Conservation (phyloP, 2,797 vertebrate species). For the Borostomias antarcticus region DNA sequence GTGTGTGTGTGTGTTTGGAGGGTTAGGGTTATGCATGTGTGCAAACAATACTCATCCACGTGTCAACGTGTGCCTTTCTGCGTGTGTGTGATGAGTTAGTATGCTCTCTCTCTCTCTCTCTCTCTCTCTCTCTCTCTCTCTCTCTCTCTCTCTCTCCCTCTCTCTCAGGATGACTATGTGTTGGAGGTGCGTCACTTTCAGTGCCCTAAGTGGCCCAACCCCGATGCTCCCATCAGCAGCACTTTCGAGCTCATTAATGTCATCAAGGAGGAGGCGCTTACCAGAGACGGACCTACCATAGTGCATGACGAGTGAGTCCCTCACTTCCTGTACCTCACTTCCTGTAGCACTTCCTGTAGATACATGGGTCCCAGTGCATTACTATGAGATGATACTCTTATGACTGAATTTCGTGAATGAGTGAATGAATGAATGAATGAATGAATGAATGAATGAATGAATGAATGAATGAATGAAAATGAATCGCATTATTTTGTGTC, state of each 20-base stretch:
- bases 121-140: not conserved
- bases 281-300: constrained; percentile 90
- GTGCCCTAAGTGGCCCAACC: constrained; percentile 95
- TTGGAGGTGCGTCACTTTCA: constrained; percentile 95
- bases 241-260: constrained; percentile 93
- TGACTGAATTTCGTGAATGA: no score
- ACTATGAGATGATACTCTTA: no score
- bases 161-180: constrained; percentile 89
- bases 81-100: constrained; percentile 23
- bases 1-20: not conserved
- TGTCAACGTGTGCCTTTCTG: constrained; percentile 37
- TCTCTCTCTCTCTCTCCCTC: constrained; percentile 15
- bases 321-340: not conserved
- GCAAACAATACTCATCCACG: not conserved
- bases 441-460: no score
- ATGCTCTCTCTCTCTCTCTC: not conserved
- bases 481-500: no score
- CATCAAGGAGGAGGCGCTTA: constrained; percentile 92
- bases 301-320: constrained; percentile 90
- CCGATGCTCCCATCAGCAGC: constrained; percentile 89
- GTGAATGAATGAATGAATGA: no score
- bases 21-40: not conserved
- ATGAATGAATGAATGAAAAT: no score
- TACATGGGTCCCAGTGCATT: no score
- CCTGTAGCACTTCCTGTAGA: not conserved